A percentile compares a stretch with the other conserved stretches of the same genome.
Evolutionary conservation across 2,888 invertebrate genomes (phyloP).

Genomic region (Platycheirus albimanus): DNA sequence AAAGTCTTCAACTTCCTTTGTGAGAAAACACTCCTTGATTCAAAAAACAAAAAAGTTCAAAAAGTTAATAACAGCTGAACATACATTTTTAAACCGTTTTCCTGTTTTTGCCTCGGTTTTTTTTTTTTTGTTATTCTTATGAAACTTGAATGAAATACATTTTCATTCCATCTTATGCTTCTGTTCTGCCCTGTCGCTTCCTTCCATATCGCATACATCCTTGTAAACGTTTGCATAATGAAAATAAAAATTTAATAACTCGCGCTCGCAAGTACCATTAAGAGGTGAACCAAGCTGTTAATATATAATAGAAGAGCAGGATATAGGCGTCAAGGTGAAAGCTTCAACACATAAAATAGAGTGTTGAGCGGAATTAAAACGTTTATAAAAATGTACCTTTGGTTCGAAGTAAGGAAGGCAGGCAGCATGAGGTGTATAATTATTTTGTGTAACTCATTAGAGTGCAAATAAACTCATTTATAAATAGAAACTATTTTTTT

Average conservation of each 20-base stretch:
- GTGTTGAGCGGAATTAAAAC: slow-evolving; percentile 18
- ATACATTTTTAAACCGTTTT: too few relatives aligned
- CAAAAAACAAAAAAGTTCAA: too few relatives aligned
- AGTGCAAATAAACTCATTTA: slow-evolving; percentile 21
- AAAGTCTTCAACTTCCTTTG: too few relatives aligned
- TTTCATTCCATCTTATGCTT: not conserved
- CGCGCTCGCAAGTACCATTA: slow-evolving; percentile 13
- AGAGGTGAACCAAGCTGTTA: slow-evolving; percentile 1
- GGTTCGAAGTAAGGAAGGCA: too few relatives aligned
- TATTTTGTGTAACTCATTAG: slow-evolving; percentile 15
- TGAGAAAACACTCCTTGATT: too few relatives aligned
- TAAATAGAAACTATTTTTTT: too few relatives aligned
- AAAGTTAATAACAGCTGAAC: too few relatives aligned
- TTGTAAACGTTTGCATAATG: not conserved
- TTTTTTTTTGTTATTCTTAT: not conserved
- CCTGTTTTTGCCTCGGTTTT: too few relatives aligned
- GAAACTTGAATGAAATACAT: slow-evolving; percentile 5
- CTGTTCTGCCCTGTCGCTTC: too few relatives aligned
- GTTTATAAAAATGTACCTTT: slow-evolving; percentile 19
- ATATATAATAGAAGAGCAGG: slow-evolving; percentile 6
- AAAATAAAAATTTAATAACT: slow-evolving; percentile 25
- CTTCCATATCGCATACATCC: not conserved
- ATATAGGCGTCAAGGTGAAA: slow-evolving; percentile 32
- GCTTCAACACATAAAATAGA: slow-evolving; percentile 16
- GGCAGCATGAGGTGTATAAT: not conserved